Conservation (phyloP, 2,113 vertebrate genomes). For the Lichenostomus cassidix region DNA sequence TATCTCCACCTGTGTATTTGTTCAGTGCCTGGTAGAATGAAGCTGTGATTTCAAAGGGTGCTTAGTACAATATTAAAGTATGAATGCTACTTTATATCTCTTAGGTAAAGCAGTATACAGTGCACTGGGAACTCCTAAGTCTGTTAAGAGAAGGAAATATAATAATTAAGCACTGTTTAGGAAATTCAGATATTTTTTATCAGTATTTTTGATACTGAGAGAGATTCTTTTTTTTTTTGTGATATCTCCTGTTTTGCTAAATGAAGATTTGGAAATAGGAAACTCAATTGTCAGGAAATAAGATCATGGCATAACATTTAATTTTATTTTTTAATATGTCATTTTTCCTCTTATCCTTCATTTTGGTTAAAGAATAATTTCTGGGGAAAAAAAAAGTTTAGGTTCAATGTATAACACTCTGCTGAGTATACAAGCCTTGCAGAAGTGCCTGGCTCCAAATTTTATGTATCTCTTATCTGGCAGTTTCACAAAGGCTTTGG, state of each 20-base stretch:
- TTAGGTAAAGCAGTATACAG: not conserved
- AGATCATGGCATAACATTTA: not conserved
- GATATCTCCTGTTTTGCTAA: not conserved
- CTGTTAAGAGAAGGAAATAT: not conserved
- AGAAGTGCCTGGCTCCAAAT: not conserved
- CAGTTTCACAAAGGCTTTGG: not conserved
- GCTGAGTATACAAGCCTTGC: not conserved
- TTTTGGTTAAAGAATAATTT: not conserved
- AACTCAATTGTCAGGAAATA: not conserved
- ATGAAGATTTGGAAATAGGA: not conserved
- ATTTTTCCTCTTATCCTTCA: not conserved
- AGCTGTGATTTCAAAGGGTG: not conserved
- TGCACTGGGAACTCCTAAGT: not conserved
- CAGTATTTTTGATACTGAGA: not conserved
- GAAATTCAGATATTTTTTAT: not conserved
- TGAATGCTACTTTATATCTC: not conserved
- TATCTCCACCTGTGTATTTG: not conserved
- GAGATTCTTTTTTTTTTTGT: not conserved
- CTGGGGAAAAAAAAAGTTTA: fast-evolving
- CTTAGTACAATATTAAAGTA: not conserved
- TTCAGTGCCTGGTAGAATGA: not conserved
- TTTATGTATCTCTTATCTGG: not conserved
- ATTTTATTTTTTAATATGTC: not conserved
- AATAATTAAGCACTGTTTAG: not conserved
- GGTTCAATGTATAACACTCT: not conserved